Evolutionary conservation across 2,113 vertebrate genomes (phyloP).

Genomic region (Urocitellus parryii): DNA sequence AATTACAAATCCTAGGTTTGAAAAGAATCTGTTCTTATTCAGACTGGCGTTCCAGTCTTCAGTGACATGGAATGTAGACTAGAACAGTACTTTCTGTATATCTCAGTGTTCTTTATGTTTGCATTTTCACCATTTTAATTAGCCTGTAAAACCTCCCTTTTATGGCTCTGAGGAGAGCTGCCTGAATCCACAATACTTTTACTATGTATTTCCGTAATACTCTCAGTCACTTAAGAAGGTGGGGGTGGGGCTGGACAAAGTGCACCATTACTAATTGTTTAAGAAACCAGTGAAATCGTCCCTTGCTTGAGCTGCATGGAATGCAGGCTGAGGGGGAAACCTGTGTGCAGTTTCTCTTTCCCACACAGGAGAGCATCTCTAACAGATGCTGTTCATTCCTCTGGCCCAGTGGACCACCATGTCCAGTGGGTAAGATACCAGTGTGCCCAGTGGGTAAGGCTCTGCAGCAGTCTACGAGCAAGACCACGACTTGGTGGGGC

Average conservation of each 20-base stretch:
- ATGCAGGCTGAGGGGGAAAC: background rate
- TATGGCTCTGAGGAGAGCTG: background rate
- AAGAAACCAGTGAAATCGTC: background rate
- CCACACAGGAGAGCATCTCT: background rate
- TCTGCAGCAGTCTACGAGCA: background rate
- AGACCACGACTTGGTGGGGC: no score
- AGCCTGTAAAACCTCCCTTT: background rate
- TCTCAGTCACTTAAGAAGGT: background rate
- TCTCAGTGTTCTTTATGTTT: background rate
- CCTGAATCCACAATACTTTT: slow-evolving; percentile 27
- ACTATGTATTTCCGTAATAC: background rate
- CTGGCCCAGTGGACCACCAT: no score
- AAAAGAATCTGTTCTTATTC: background rate
- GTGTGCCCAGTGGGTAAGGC: background rate
- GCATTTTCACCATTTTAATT: background rate
- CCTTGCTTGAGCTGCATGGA: background rate
- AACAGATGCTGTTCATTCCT: background rate
- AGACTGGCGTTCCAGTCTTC: background rate
- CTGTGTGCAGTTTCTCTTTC: background rate
- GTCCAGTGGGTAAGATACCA: no score
- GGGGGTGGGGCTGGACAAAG: background rate
- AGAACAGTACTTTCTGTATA: background rate
- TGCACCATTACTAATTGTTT: slow-evolving; percentile 24
- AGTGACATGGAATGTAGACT: background rate
- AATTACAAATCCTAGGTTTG: background rate